A percentile compares a stretch with the other conserved stretches of the same genome.
phyloP scores from a whole-genome alignment of 2,113 vertebrate genomes.

The Tragulus kanchil region DNA sequence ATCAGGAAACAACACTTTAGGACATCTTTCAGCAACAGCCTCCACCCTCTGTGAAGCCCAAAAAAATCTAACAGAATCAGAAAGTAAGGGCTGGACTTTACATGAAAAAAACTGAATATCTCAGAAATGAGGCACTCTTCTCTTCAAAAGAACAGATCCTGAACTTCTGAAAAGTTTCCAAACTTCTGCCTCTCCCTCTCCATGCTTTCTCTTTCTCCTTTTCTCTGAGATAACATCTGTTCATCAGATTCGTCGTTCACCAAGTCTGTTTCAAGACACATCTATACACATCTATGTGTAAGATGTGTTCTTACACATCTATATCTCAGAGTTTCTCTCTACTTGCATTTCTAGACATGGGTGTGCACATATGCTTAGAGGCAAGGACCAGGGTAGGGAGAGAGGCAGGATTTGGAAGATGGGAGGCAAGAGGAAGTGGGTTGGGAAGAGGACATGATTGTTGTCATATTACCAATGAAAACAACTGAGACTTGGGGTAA shows the following conservation, averaged over 20 bases:
- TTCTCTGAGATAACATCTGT: neutral
- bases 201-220: neutral
- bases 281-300: neutral
- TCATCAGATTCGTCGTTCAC: neutral
- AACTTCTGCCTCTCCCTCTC: neutral
- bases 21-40: neutral
- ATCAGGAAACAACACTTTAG: slow-evolving; percentile 53
- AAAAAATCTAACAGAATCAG: neutral
- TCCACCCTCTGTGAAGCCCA: neutral
- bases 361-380: neutral
- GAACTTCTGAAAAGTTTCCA: neutral
- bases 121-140: slow-evolving; percentile 46
- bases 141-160: neutral
- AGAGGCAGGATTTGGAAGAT: neutral
- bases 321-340: neutral
- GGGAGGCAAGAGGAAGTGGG: neutral
- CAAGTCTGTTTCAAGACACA: neutral
- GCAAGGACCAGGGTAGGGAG: neutral
- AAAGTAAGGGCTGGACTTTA: neutral
- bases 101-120: neutral
- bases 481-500: neutral
- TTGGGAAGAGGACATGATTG: neutral
- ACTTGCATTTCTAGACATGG: neutral
- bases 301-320: neutral
- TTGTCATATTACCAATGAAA: neutral